Base-by-base conservation (phyloP, 1,140 invertebrate genomes). In the Zaprionus taronus region DNA sequence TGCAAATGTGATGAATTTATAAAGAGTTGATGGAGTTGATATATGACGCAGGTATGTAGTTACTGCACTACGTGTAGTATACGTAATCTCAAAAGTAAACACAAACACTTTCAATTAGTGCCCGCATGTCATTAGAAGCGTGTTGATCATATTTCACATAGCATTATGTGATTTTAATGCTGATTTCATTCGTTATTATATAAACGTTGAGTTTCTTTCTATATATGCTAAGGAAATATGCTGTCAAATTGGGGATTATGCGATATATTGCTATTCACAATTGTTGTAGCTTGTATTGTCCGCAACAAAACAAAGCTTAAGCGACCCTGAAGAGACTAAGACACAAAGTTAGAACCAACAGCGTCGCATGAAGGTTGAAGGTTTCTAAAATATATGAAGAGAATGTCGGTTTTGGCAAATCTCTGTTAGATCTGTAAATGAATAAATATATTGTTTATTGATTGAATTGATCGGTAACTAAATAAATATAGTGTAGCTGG, bases 1-100 rank as follows among this genome's bases (percentile, higher is more conserved):
- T 65, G 31, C 65, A 56, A 58, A 68, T 28, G 6, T 51, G 49
- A 69, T 69, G 66, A 24, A 41, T 69, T 38, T 69, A 51, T 69
- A 36, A 44, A 47, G n/a, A 17, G 6, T 47, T 47, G 38, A n/a
- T n/a, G 38, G 28, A 68, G 66, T 68, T 44, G 49, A 63, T 56
- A 41, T 72, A 49, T 34, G 51, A 65, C 9, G 26, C 51, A 53
- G 34, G 31, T 28, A 17, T 20, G 24, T 53, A 47, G 49, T 51
- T 65, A 64, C 38, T 34, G 38, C n/a, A 64, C 14, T 47, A 58
- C 47, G 31, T 9, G 31, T 14, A 17, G 31, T 72, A 34, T 57
- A 68, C 41, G 55, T 56, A 66, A 66, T 36, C 51, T 24, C 41
- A 51, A 47, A 47, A 47, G n/a, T 7, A 47, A 47, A 34, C 51